Conservation (phyloP, 2,797 vertebrate genomes). For the Valencia hispanica region DNA sequence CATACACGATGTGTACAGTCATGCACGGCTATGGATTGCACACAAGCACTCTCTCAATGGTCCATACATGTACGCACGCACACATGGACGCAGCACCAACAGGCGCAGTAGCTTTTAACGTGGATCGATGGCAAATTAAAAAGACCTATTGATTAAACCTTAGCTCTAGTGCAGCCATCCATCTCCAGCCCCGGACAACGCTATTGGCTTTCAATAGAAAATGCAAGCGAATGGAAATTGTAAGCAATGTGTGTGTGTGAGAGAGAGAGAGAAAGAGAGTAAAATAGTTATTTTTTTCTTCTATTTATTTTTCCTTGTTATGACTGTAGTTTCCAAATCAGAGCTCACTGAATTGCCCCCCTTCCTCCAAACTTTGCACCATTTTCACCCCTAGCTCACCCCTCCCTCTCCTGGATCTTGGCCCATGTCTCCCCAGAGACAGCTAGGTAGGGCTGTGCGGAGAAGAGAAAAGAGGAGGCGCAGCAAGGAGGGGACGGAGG, state of each 20-base stretch:
- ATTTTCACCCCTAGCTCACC: conserved; percentile 11
- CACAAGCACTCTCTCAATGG: conserved; percentile 10
- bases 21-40: background rate
- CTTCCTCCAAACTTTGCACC: conserved; percentile 10
- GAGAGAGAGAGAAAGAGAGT: conserved; percentile 14
- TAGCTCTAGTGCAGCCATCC: conserved; percentile 87
- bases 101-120: conserved; percentile 86
- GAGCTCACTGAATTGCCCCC: conserved; percentile 59
- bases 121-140: conserved; percentile 89
- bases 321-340: conserved; percentile 64
- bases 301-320: conserved; percentile 55
- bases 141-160: conserved; percentile 90
- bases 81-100: conserved; percentile 54
- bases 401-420: conserved; percentile 39
- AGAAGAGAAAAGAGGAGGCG: conserved; percentile 38
- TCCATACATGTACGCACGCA: conserved; percentile 20
- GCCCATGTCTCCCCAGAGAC: conserved; percentile 65
- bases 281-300: conserved; percentile 54
- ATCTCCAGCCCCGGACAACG: conserved; percentile 81
- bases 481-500: conserved; percentile 14
- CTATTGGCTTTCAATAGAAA: conserved; percentile 89
- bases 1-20: conserved; percentile 13
- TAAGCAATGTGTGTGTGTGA: conserved; percentile 78
- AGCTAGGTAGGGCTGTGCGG: conserved; percentile 60
- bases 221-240: conserved; percentile 89